A percentile compares a stretch with the other conserved stretches of the same genome.
phyloP scores from a whole-genome alignment of 2,113 vertebrate genomes.

The Microtus richardsoni region DNA sequence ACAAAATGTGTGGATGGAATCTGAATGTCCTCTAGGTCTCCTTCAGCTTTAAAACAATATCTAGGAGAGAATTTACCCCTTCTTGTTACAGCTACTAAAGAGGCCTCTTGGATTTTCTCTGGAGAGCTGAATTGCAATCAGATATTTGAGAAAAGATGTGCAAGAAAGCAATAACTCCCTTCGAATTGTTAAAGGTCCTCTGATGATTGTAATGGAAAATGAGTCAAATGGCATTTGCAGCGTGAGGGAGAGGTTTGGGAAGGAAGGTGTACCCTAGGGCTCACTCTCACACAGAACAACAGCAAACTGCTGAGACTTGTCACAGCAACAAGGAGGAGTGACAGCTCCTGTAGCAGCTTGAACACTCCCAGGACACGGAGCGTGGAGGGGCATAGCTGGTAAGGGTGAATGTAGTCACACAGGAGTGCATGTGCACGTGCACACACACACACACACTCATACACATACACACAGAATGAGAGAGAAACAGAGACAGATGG shows the following conservation, averaged over 20 bases:
- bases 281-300: constrained; percentile 41
- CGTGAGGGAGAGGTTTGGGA: constrained; percentile 59
- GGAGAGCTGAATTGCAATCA: constrained; percentile 70
- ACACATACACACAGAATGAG: not conserved
- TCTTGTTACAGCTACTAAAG: constrained; percentile 51
- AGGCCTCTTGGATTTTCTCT: constrained; percentile 68
- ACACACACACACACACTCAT: not conserved
- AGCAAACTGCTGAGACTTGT: constrained; percentile 42
- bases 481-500: not conserved
- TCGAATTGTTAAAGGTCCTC: constrained; percentile 59
- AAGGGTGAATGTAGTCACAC: not conserved
- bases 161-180: constrained; percentile 70
- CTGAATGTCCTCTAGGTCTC: not conserved
- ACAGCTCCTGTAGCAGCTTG: not conserved
- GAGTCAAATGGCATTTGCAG: constrained; percentile 68
- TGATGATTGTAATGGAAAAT: constrained; percentile 72
- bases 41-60: constrained; percentile 64
- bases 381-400: not conserved
- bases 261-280: constrained; percentile 56
- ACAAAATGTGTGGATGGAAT: not conserved
- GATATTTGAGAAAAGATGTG: constrained; percentile 75
- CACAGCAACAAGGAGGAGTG: constrained; percentile 53
- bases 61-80: constrained; percentile 45
- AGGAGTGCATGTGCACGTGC: too few relatives aligned
- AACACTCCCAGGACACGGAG: not conserved